Evolutionary conservation across 2,113 vertebrate species (phyloP), one percentile per base, ranked within the genome.

Genomic region (Cinclus cinclus): DNA sequence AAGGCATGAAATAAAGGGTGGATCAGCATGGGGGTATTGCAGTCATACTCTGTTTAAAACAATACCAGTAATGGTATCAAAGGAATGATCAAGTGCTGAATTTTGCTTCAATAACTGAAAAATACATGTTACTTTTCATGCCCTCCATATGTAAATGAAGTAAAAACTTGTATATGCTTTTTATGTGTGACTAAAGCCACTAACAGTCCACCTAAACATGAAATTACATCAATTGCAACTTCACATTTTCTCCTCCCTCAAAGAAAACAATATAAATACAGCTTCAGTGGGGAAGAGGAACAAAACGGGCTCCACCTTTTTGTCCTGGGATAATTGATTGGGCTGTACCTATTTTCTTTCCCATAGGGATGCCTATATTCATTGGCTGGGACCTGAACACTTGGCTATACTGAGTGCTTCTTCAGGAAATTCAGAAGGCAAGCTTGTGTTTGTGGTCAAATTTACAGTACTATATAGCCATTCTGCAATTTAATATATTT

Each of bases 341-440:
- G 28, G 20, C n/a, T 60, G 53, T 25, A 39, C 4, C 28, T 21
- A 1, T 25, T 15, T 68, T n/a, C 16, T 75, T 39, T 47, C n/a
- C 47, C 9, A 13, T 2, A n/a, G 60, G n/a, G 28, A 41, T 0
- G 2, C 30, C 39, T n/a, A 18, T 1, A 4, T 5, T 49, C 18
- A 30, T 10, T 47, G n/a, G 28, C 20, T 60, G 27, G 41, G 28
- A 53, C 13, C 20, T 14, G 20, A 60, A 53, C 55, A 21, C 16
- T 46, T 53, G 60, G 19, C 20, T 60, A 12, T 53, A 46, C 33
- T 2, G 3, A 60, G 20, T 41, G 16, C 39, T 68, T 75, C 46
- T 22, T 39, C 24, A 28, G 39, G 46, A 53, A 68, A 47, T 68
- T 53, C 62, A 41, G n/a, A 68, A 68, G 50, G 46, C 69, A 68